phyloP scores from a whole-genome alignment of 2,797 vertebrate species.

The Xenopus petersii region DNA sequence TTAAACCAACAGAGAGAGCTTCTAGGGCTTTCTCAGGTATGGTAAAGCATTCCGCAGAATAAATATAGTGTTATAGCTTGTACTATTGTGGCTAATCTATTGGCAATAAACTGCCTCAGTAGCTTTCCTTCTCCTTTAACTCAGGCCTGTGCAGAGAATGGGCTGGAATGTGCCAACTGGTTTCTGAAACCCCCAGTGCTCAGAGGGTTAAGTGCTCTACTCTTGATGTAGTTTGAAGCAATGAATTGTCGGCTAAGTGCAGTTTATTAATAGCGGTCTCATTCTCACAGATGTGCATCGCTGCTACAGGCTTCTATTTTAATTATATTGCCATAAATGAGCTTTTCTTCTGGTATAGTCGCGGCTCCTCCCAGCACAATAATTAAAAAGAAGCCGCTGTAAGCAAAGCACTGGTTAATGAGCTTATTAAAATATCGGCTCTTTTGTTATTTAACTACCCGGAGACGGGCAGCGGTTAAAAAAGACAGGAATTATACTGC shows the following conservation, averaged over 20 bases:
- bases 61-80: too few species aligned
- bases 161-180: too few species aligned
- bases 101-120: too few species aligned
- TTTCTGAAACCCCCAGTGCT: too few species aligned
- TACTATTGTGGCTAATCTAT: too few species aligned
- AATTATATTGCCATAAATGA: conserved; percentile 30
- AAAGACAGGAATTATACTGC: background rate
- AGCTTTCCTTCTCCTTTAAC: too few species aligned
- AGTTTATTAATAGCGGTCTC: conserved; percentile 18
- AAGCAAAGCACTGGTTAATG: conserved; percentile 23
- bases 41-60: too few species aligned
- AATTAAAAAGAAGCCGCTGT: conserved; percentile 23
- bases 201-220: too few species aligned
- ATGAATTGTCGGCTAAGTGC: background rate
- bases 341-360: background rate
- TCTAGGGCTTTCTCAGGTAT: too few species aligned
- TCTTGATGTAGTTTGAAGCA: too few species aligned
- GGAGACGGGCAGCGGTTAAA: background rate
- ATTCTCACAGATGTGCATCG: conserved; percentile 1
- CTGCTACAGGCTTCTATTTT: conserved; percentile 4
- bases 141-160: too few species aligned
- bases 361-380: conserved; percentile 14
- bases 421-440: conserved; percentile 11
- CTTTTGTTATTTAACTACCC: conserved; percentile 20
- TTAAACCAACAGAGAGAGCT: too few species aligned